Evolutionary conservation across 2,797 vertebrate species (phyloP).

Genomic region (Gambelia wislizenii): DNA sequence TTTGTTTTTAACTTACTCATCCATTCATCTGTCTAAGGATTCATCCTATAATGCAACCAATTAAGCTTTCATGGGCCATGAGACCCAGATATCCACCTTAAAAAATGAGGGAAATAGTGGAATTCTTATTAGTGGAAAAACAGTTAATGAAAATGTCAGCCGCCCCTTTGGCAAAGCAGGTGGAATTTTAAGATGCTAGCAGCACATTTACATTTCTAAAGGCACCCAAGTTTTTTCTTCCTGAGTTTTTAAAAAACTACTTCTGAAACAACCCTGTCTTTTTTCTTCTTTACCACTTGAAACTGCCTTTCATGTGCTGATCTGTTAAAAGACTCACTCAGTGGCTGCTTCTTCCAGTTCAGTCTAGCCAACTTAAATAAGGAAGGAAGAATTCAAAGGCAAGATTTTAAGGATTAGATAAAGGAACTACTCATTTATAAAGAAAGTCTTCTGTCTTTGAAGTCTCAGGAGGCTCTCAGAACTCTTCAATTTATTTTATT

Average conservation of each 20-base stretch:
- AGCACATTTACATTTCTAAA: conserved; percentile 54
- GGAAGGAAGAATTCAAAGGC: conserved; percentile 52
- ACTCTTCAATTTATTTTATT: conserved; percentile 23
- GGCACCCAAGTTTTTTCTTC: conserved; percentile 15
- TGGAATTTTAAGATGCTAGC: conserved; percentile 4
- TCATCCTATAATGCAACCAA: not conserved
- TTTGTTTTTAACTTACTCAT: not conserved
- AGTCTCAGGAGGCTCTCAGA: conserved; percentile 15
- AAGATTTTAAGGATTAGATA: conserved; percentile 34
- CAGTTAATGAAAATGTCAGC: conserved; percentile 18
- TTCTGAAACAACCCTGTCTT: conserved; percentile 35
- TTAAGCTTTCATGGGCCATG: no score
- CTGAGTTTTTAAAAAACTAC: conserved; percentile 12
- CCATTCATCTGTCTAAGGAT: not conserved
- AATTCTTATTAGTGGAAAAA: not conserved
- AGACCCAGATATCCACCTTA: not conserved
- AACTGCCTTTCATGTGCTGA: conserved; percentile 46
- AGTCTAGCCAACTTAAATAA: conserved; percentile 19
- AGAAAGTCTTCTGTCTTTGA: conserved; percentile 41
- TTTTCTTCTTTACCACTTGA: conserved; percentile 47
- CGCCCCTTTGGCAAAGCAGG: not conserved
- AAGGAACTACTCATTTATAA: conserved; percentile 25
- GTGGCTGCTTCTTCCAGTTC: conserved; percentile 16
- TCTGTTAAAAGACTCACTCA: conserved; percentile 33
- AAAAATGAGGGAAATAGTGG: not conserved